Percentiles rank a stretch among this genome's conserved stretches.
Conservation (phyloP, 1,140 invertebrate genomes). For the Ylistrum balloti region DNA sequence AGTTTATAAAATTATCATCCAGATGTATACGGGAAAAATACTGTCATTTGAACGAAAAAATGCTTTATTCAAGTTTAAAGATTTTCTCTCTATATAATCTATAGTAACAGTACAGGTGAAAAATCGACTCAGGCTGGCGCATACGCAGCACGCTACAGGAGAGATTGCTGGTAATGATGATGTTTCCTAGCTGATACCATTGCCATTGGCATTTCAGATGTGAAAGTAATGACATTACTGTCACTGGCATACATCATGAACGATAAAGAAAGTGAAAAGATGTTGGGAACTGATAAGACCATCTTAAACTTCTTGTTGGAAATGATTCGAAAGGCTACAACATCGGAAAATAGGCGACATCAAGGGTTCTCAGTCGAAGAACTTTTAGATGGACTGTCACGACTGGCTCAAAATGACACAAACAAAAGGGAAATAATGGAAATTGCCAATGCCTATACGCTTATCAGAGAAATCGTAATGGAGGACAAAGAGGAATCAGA, state of each 20-base stretch:
- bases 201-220: slow-evolving; percentile 51
- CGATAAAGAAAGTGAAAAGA: slow-evolving; percentile 61
- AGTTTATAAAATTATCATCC: too few relatives aligned
- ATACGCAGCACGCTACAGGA: too few relatives aligned
- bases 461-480: slow-evolving; percentile 54
- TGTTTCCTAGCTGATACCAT: too few relatives aligned
- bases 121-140: too few relatives aligned
- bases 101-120: too few relatives aligned
- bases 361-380: slow-evolving; percentile 64
- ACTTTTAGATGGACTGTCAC: slow-evolving; percentile 63
- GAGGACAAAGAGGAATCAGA: slow-evolving; percentile 52
- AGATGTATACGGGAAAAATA: too few relatives aligned
- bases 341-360: slow-evolving; percentile 52
- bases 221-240: slow-evolving; percentile 62
- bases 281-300: slow-evolving; percentile 59
- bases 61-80: too few relatives aligned
- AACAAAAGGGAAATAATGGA: slow-evolving; percentile 67
- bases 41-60: too few relatives aligned
- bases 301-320: slow-evolving; percentile 62
- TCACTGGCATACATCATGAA: slow-evolving; percentile 68
- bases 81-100: too few relatives aligned
- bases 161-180: too few relatives aligned
- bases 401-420: slow-evolving; percentile 65
- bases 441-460: slow-evolving; percentile 45
- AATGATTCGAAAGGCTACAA: slow-evolving; percentile 53